Conservation (phyloP, 2,797 vertebrate genomes). For the Sebastes hopkinsi region DNA sequence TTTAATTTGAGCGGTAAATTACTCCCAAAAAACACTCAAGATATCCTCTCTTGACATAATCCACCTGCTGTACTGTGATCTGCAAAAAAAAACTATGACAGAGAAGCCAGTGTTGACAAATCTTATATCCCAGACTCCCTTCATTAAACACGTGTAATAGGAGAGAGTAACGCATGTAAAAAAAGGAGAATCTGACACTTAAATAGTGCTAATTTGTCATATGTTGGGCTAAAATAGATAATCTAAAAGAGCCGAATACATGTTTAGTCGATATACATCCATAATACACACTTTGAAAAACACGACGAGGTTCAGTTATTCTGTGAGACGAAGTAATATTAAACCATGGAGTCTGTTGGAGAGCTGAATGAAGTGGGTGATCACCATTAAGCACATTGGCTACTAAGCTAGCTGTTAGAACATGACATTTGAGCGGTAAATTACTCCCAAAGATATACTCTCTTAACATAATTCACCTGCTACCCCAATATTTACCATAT, state of each 20-base stretch:
- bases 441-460: background rate
- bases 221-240: too few relatives aligned
- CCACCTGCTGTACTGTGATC: too few relatives aligned
- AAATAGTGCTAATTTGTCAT: background rate
- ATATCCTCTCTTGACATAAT: rapidly evolving
- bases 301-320: rapidly evolving
- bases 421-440: background rate
- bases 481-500: background rate
- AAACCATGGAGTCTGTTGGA: background rate
- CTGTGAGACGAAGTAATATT: background rate
- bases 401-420: background rate
- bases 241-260: background rate
- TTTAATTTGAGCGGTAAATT: rapidly evolving
- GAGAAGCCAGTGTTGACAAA: too few relatives aligned
- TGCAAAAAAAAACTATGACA: too few relatives aligned
- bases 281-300: background rate
- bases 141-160: background rate
- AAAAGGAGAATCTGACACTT: background rate
- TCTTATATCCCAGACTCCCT: background rate
- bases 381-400: conserved; percentile 8
- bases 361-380: background rate
- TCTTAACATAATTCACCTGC: rapidly evolving
- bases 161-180: background rate
- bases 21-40: background rate
- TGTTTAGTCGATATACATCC: background rate